phyloP scores from a whole-genome alignment of 2,797 vertebrate genomes.

The Borostomias antarcticus region DNA sequence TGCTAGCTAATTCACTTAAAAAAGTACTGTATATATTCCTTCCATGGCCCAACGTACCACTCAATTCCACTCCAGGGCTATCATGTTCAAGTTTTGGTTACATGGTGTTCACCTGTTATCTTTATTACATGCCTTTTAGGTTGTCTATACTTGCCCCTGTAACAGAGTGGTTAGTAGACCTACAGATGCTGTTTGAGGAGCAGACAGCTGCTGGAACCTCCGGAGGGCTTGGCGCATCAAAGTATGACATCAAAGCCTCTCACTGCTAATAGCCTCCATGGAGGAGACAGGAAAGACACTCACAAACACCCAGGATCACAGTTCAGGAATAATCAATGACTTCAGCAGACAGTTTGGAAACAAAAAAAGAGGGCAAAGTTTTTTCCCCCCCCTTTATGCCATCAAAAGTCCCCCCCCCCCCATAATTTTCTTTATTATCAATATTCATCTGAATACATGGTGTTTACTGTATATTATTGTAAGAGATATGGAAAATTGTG shows the following conservation, averaged over 20 bases:
- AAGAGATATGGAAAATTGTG: conserved; percentile 50
- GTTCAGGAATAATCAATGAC: conserved; percentile 10
- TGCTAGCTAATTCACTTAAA: background rate
- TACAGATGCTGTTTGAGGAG: conserved; percentile 68
- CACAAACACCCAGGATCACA: background rate
- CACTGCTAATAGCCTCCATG: conserved; percentile 50
- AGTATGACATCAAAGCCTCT: conserved; percentile 75
- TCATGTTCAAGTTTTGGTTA: background rate
- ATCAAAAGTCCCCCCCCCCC: too few relatives aligned
- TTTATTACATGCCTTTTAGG: conserved; percentile 21
- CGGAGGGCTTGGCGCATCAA: conserved; percentile 54
- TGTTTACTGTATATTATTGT: conserved; percentile 30
- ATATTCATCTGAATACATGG: conserved; percentile 19
- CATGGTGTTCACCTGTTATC: background rate
- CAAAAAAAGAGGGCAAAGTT: conserved; percentile 1
- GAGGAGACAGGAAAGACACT: conserved; percentile 30
- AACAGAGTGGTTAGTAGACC: conserved; percentile 51
- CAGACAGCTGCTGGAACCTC: conserved; percentile 74
- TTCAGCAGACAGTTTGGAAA: background rate
- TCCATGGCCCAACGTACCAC: background rate
- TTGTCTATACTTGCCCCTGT: conserved; percentile 37
- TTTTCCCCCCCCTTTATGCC: background rate
- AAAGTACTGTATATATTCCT: background rate
- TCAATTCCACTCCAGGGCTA: background rate
- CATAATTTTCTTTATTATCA: background rate